Conservation (phyloP, 2,888 invertebrate species). For the Amiota communis region DNA sequence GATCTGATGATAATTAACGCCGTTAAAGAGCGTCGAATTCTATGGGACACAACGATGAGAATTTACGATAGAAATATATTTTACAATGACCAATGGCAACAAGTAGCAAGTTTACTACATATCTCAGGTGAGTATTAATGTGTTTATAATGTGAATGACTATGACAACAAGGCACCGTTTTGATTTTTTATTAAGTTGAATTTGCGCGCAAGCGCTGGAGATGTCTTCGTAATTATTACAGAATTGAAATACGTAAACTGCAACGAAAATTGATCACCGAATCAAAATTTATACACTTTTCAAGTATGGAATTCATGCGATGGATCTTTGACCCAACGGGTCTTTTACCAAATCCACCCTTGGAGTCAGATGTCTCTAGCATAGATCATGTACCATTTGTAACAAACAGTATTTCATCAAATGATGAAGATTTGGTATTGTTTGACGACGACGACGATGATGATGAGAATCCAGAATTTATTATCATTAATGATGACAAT, state of each 20-base stretch:
- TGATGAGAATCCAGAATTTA: constrained; percentile 48
- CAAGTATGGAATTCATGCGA: constrained; percentile 51
- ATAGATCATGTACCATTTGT: constrained; percentile 33
- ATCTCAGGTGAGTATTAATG: not conserved
- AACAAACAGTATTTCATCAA: too few relatives aligned
- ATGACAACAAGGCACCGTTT: not conserved
- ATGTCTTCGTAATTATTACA: constrained; percentile 51
- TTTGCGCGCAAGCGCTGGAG: constrained; percentile 55
- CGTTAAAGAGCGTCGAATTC: constrained; percentile 46
- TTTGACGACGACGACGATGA: constrained; percentile 52
- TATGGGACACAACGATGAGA: constrained; percentile 54
- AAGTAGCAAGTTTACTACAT: constrained; percentile 39
- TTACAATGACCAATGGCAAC: constrained; percentile 40
- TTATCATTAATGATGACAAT: constrained; percentile 52
- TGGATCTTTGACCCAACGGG: constrained; percentile 50
- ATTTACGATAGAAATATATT: constrained; percentile 44
- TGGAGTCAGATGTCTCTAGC: constrained; percentile 37
- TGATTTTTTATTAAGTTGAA: constrained; percentile 31
- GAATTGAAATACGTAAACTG: constrained; percentile 52
- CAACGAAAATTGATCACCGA: constrained; percentile 35
- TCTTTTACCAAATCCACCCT: constrained; percentile 45
- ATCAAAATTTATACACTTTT: constrained; percentile 52
- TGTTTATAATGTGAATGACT: not conserved
- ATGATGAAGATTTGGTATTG: not conserved
- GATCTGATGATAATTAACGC: constrained; percentile 49